Percentiles rank a stretch among this genome's conserved stretches.
phyloP scores from a whole-genome alignment of 2,113 vertebrate genomes.

The Carassius gibelio region DNA sequence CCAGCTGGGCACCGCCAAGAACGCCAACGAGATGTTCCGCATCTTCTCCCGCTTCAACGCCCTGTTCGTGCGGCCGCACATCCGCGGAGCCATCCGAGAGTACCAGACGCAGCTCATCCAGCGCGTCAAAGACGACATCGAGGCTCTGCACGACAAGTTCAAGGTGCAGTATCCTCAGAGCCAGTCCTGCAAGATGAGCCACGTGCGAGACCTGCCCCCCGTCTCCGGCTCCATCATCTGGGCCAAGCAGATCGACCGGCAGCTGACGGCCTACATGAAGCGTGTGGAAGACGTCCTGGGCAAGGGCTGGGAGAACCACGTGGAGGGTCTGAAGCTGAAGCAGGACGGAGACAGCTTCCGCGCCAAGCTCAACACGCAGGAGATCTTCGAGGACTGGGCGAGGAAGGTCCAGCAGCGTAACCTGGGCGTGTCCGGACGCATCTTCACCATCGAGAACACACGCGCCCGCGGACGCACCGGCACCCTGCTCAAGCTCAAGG shows the following conservation, averaged over 20 bases:
- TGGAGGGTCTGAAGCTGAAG: slow-evolving; percentile 97
- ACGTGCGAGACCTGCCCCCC: slow-evolving; percentile 92
- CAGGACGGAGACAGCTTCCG: slow-evolving; percentile 98
- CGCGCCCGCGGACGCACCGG: slow-evolving; percentile 90
- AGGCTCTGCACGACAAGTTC: slow-evolving; percentile 98
- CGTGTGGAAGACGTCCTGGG: slow-evolving; percentile 96
- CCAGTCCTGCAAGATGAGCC: slow-evolving; percentile 98
- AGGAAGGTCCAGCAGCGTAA: slow-evolving; percentile 98
- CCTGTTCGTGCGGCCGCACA: slow-evolving; percentile 95
- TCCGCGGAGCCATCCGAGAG: slow-evolving; percentile 94
- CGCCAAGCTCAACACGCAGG: slow-evolving; percentile 97
- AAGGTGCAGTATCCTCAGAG: slow-evolving; percentile 99
- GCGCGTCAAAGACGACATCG: slow-evolving; percentile 96
- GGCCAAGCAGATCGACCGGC: slow-evolving; percentile 98
- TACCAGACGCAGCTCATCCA: slow-evolving; percentile 98
- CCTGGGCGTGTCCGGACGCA: slow-evolving; percentile 94
- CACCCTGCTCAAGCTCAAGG: slow-evolving; percentile 94
- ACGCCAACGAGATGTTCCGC: slow-evolving; percentile 98
- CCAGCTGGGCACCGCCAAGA: slow-evolving; percentile 96
- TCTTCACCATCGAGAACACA: slow-evolving; percentile 95
- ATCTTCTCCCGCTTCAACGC: slow-evolving; percentile 99
- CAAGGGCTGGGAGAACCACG: slow-evolving; percentile 98
- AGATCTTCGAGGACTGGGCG: slow-evolving; percentile 98
- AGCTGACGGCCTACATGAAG: slow-evolving; percentile 98
- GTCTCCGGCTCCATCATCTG: slow-evolving; percentile 98